phyloP scores from a whole-genome alignment of 1,140 invertebrate genomes.

The Drosophila subpulchrella region DNA sequence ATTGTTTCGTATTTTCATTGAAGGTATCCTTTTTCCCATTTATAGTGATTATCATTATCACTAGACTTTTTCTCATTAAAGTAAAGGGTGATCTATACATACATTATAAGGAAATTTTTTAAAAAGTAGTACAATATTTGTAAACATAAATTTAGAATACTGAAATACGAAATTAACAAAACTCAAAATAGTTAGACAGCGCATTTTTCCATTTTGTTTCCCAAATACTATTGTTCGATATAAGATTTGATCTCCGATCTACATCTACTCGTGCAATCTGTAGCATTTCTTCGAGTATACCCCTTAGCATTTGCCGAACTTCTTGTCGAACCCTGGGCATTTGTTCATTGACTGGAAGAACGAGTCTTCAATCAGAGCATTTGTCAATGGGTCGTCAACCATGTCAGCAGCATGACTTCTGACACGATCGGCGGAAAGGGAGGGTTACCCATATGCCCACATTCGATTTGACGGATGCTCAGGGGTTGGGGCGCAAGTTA shows the following conservation, averaged over 20 bases:
- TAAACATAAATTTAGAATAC: too few relatives aligned
- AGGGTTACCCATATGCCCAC: conserved; percentile 49
- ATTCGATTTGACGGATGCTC: conserved; percentile 24
- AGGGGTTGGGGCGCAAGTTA: conserved; percentile 63
- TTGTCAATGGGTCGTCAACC: conserved; percentile 55
- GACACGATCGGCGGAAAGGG: conserved; percentile 34
- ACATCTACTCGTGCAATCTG: conserved; percentile 5
- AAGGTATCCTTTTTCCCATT: too few relatives aligned
- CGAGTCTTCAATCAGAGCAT: conserved; percentile 39
- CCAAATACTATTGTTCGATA: neutral
- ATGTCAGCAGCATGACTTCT: conserved; percentile 54
- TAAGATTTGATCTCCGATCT: conserved; percentile 13
- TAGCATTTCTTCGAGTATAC: conserved; percentile 4
- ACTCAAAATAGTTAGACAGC: too few relatives aligned
- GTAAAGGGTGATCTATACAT: too few relatives aligned
- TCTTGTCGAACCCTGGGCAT: neutral
- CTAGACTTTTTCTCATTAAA: too few relatives aligned
- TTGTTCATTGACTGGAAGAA: conserved; percentile 26
- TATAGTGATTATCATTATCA: too few relatives aligned
- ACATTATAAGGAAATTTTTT: too few relatives aligned
- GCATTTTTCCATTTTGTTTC: too few relatives aligned
- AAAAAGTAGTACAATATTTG: too few relatives aligned
- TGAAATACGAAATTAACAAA: too few relatives aligned
- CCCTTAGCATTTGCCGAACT: conserved; percentile 25
- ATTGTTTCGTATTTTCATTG: too few relatives aligned